Evolutionary conservation across 2,888 invertebrate species (phyloP).

Genomic region (Xestia c-nigrum): DNA sequence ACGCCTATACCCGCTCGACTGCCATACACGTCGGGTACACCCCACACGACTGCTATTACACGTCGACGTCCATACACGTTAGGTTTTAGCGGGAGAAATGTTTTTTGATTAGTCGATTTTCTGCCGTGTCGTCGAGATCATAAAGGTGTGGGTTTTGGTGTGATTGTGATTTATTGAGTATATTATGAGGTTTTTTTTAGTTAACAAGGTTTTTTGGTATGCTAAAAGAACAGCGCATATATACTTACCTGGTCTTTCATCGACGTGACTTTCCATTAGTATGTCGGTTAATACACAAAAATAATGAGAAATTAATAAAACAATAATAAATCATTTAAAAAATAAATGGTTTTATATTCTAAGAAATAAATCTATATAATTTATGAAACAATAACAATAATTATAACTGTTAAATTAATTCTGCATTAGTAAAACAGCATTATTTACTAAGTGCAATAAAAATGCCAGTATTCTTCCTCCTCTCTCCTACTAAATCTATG

Average conservation of each 20-base stretch:
- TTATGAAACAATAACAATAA: too few relatives aligned
- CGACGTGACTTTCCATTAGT: not conserved
- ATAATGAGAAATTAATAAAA: too few relatives aligned
- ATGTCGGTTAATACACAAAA: too few relatives aligned
- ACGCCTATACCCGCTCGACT: conserved; percentile 33
- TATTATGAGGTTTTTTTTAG: not conserved
- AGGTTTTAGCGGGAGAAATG: conserved; percentile 57
- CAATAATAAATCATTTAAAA: too few relatives aligned
- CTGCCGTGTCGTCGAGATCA: conserved; percentile 29
- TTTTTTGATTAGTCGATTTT: conserved; percentile 68
- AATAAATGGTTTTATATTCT: too few relatives aligned
- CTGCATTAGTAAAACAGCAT: too few relatives aligned
- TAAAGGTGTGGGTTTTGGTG: conserved; percentile 4
- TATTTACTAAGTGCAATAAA: too few relatives aligned
- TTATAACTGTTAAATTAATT: too few relatives aligned
- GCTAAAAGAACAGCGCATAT: not conserved
- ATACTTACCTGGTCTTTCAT: not conserved
- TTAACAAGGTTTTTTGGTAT: not conserved
- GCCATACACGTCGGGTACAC: conserved; percentile 46
- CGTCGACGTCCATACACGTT: conserved; percentile 46
- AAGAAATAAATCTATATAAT: too few relatives aligned
- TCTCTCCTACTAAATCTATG: too few relatives aligned
- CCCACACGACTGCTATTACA: not conserved
- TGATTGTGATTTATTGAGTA: conserved; percentile 36
- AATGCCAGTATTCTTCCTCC: too few relatives aligned